Percentiles rank a stretch among this genome's conserved stretches.
Conservation (phyloP, 2,888 invertebrate genomes). For the Byasa hedistus region DNA sequence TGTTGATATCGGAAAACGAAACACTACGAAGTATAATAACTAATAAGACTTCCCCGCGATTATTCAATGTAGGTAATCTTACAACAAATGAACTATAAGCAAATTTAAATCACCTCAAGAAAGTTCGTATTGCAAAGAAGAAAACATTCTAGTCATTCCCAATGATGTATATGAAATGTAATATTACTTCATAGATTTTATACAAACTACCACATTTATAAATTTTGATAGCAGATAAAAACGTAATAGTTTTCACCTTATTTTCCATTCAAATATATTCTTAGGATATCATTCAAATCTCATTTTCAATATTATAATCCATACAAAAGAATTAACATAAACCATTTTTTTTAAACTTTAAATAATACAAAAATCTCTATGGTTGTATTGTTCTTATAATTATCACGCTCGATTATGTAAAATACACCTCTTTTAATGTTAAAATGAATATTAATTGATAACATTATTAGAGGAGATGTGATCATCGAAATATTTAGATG, state of each 20-base stretch:
- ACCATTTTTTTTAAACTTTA: background rate
- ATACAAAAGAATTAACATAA: background rate
- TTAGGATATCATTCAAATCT: background rate
- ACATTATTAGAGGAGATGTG: background rate
- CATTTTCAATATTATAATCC: background rate
- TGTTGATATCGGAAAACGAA: background rate
- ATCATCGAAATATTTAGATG: background rate
- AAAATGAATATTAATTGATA: background rate
- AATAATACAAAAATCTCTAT: background rate
- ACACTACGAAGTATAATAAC: background rate
- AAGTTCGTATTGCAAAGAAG: background rate
- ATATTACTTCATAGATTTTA: conserved; percentile 5
- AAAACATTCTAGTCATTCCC: background rate
- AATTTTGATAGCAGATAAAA: background rate
- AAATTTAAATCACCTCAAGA: background rate
- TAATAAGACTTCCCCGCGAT: background rate
- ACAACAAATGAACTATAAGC: background rate
- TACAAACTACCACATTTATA: background rate
- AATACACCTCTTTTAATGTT: background rate
- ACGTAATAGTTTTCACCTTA: background rate
- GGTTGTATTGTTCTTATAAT: conserved; percentile 1
- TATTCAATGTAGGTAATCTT: background rate
- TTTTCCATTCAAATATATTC: background rate
- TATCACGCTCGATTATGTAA: background rate
- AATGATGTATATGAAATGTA: background rate